Evolutionary conservation across 2,888 invertebrate genomes (phyloP).

Genomic region (Kuschelorhynchus macadamiae): DNA sequence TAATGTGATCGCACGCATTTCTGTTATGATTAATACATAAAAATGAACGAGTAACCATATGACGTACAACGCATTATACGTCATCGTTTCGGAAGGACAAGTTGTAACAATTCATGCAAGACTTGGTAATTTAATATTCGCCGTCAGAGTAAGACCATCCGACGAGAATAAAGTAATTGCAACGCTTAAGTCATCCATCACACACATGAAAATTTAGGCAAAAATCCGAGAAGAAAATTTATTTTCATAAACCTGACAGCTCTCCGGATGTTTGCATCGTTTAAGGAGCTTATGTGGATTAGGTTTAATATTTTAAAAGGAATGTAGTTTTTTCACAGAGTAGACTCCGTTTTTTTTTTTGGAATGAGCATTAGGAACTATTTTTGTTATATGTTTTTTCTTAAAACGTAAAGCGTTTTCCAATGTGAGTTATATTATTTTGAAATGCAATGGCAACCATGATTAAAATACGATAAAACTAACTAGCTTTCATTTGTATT

Average conservation of each 20-base stretch:
- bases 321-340: background rate
- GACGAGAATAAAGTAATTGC: conserved; percentile 57
- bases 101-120: conserved; percentile 55
- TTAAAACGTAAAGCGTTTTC: no score
- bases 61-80: conserved; percentile 52
- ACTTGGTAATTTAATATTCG: conserved; percentile 56
- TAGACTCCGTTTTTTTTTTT: no score
- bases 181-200: conserved; percentile 53
- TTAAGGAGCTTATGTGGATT: conserved; percentile 31
- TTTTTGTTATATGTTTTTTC: no score
- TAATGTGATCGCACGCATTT: conserved; percentile 43
- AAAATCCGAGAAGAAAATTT: conserved; percentile 38
- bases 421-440: no score
- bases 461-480: no score
- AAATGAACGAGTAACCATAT: conserved; percentile 55
- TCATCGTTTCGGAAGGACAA: conserved; percentile 56
- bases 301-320: conserved; percentile 30
- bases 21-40: conserved; percentile 55
- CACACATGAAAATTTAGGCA: conserved; percentile 25
- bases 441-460: no score
- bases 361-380: no score
- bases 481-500: no score
- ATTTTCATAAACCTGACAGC: conserved; percentile 38
- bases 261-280: conserved; percentile 36
- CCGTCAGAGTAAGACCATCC: conserved; percentile 54